Evolutionary conservation across 2,113 vertebrate species (phyloP).

Genomic region (Acanthisitta chloris): DNA sequence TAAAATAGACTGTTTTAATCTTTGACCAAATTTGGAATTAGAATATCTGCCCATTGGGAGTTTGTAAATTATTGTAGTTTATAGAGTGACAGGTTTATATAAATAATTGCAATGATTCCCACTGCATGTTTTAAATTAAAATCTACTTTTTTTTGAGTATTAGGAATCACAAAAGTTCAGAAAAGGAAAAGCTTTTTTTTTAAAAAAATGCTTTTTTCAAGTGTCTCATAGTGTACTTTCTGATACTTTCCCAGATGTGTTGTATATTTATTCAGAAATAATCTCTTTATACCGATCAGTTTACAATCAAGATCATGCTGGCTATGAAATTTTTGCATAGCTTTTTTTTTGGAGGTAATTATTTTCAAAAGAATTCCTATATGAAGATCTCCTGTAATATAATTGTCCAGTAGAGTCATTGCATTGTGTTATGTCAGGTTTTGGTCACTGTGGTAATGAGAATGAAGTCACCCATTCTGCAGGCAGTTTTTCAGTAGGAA

Average conservation of each 20-base stretch:
- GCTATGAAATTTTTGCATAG: not conserved
- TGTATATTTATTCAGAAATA: not conserved
- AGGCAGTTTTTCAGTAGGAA: not conserved
- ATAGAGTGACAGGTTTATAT: slow-evolving; percentile 74
- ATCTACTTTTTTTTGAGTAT: slow-evolving; percentile 20
- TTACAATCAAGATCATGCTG: not conserved
- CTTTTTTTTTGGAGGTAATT: not conserved
- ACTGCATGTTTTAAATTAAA: slow-evolving; percentile 70
- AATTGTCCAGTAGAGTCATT: not conserved
- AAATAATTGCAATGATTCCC: slow-evolving; percentile 71
- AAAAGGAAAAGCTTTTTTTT: not conserved
- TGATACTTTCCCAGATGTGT: not conserved
- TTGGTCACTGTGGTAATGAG: not conserved
- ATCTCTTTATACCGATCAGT: not conserved
- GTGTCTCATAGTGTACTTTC: not conserved
- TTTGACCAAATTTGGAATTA: slow-evolving; percentile 90
- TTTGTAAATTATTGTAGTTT: slow-evolving; percentile 78
- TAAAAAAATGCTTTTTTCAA: not conserved
- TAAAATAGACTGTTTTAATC: slow-evolving; percentile 81
- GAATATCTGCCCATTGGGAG: slow-evolving; percentile 72
- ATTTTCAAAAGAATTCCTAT: not conserved
- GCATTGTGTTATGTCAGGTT: not conserved
- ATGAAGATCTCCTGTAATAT: not conserved
- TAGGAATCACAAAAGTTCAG: not conserved
- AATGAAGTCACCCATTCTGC: not conserved